A percentile compares a stretch with the other conserved stretches of the same genome.
These are phyloP conservation scores for Notoglanidium macrostoma DNA, from an alignment of 2,797 vertebrate genomes.

Conservation along the genomic window DNA sequence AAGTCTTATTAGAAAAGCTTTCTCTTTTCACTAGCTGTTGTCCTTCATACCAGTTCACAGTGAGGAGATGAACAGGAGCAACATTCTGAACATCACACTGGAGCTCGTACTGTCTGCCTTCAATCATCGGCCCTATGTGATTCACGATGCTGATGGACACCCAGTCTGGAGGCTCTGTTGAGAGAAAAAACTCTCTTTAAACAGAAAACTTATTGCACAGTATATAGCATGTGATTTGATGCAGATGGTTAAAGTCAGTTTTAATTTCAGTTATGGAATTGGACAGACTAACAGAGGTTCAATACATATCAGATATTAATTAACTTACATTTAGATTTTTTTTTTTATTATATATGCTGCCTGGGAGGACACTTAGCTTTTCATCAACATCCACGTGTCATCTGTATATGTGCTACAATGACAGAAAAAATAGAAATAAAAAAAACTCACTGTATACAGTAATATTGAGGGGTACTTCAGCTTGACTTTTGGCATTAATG, in stretches of 20 bases:
- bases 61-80: slow-evolving; percentile 61
- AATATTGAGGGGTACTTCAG: background rate
- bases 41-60: slow-evolving; percentile 66
- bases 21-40: rapidly evolving
- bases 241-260: background rate
- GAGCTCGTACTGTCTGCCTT: slow-evolving; percentile 45
- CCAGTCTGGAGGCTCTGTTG: slow-evolving; percentile 62
- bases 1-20: no score
- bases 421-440: background rate
- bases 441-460: slow-evolving; percentile 44
- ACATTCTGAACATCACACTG: slow-evolving; percentile 60
- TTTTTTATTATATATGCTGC: background rate
- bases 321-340: background rate
- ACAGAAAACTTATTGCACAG: background rate
- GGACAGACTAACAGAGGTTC: background rate
- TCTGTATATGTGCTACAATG: background rate
- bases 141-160: slow-evolving; percentile 7
- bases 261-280: background rate
- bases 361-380: background rate
- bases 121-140: slow-evolving; percentile 37
- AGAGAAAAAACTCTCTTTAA: background rate
- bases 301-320: background rate
- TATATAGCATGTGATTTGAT: background rate
- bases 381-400: background rate
- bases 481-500: background rate